Conservation (phyloP, 2,888 invertebrate genomes). For the Eupithecia inturbata region DNA sequence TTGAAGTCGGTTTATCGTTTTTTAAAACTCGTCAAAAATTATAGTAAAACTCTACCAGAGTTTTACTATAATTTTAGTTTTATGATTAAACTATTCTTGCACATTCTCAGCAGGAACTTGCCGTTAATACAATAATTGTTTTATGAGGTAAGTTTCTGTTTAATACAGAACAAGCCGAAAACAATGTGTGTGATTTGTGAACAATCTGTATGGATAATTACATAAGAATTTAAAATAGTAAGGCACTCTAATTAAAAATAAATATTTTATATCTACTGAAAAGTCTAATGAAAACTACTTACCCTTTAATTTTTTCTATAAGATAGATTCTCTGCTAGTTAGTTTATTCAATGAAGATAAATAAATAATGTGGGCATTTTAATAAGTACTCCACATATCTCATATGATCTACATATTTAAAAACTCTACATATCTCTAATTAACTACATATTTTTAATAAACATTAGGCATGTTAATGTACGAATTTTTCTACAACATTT, state of each 20-base stretch:
- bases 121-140: neutral
- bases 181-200: neutral
- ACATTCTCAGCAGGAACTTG: neutral
- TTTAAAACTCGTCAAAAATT: too few species aligned
- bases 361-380: neutral
- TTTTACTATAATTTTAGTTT: too few species aligned
- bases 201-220: neutral
- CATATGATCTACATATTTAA: too few species aligned
- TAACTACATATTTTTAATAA: neutral
- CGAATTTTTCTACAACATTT: neutral
- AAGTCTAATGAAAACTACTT: too few species aligned
- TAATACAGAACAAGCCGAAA: neutral
- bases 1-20: too few species aligned
- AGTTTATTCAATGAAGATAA: too few species aligned
- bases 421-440: too few species aligned
- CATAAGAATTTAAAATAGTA: neutral
- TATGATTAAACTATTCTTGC: neutral
- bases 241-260: too few species aligned
- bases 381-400: neutral
- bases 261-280: too few species aligned
- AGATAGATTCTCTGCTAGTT: too few species aligned
- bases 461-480: neutral
- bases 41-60: too few species aligned
- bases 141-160: neutral
- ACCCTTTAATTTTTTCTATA: too few species aligned